Evolutionary conservation across 2,888 invertebrate species (phyloP), one percentile per base, ranked within the genome.

Genomic region (Cantharis flavilabris): DNA sequence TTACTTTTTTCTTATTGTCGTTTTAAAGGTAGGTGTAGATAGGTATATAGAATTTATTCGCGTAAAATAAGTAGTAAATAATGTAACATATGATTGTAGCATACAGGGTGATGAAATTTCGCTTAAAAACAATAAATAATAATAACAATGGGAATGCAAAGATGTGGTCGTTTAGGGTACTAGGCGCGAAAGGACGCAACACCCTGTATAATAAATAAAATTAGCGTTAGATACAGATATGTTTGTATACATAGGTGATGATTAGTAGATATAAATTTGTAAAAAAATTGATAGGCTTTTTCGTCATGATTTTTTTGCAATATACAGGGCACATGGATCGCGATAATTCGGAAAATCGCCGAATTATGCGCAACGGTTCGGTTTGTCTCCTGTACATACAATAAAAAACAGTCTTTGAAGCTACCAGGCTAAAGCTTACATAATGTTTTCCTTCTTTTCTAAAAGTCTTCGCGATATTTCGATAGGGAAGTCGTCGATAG

Each of bases 181-280:
- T n/a, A 49, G 13, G 7, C 49, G 49, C 49, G n/a, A n/a, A 49
- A 13, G n/a, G 49, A 49, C 49, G 49, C 49, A 49, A 7, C 49
- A 49, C n/a, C 49, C 49, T 49, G 7, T 49, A 49, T 49, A 49
- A 49, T 49, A 49, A 49, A n/a, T 67, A 23, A 67, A 67, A 67
- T n/a, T 20, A 20, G 20, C 18, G 9, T 64, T 23, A 23, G 26
- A 13, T 23, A 16, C 26, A 67, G 65, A 67, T 67, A 67, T 67
- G 26, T 26, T 9, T 26, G 23, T 67, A 67, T 20, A 67, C n/a
- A 67, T 67, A 67, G 26, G 23, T 23, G 20, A 67, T 67, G 23
- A 64, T 64, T 67, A 67, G 20, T 67, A 67, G 65, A 26, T 67
- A 67, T 67, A 67, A 67, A 67, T 67, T 20, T 67, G 26, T 67